Base-by-base conservation (phyloP, 2,888 invertebrate genomes). In the Dolomedes plantarius region DNA sequence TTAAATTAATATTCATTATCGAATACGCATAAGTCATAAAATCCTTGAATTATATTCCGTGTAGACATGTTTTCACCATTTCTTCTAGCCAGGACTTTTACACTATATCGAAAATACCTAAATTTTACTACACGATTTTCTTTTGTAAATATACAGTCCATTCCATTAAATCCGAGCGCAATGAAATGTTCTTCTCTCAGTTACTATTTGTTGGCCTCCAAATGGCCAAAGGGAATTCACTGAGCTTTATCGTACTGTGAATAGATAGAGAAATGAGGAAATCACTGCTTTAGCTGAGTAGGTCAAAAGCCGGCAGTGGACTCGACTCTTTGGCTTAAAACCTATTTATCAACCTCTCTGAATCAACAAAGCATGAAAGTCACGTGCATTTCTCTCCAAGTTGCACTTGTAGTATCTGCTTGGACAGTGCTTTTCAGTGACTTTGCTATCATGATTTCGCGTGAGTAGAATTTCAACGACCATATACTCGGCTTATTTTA, bases 291-390 rank as follows among this genome's bases (percentile, higher is more conserved):
- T 65, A 46, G 46, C 65, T 65, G 72, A 73, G 65, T 72, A 72
- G 79, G 27, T 79, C 65, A 79, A 39, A 36, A 65, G 65, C 46
- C 29, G 71, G 16, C 31, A 13, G 39, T 19, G 65, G 71, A 65
- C 56, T 41, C 19, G 39, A 64, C 71, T 71, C 79, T 71, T 74
- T 65, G 69, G 69, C 62, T 69, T 73, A 74, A 69, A 82, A 46
- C 81, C 81, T 65, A 82, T 82, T 82, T 82, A 82, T 82, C 81
- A 82, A 69, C 62, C 36, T 41, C 50, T 36, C 46, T 28, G 41
- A 80, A 32, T 31, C 56, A 56, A 69, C 75, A 74, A 81, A 75
- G 81, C 81, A 56, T 62, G 41, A 39, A n/a, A 62, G 74, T 82
- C 69, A 69, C 81, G 56, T 69, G n/a, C 27, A 29, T 16, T 29